A percentile compares a stretch with the other conserved stretches of the same genome.
Conservation (phyloP, 2,797 vertebrate species). For the Aythya fuligula region DNA sequence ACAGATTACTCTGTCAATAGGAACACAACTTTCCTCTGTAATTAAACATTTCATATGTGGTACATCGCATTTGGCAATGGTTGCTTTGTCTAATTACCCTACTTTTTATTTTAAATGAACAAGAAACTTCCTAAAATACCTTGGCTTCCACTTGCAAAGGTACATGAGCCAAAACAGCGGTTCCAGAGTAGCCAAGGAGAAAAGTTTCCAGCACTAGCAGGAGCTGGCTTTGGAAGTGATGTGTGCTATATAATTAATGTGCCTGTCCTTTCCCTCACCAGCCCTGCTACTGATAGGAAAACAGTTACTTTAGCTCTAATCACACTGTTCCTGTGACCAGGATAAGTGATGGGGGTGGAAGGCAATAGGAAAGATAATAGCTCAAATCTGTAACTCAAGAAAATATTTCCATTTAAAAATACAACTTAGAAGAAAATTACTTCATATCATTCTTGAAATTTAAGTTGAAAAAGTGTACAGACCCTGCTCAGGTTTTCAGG, state of each 20-base stretch:
- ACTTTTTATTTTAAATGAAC: slow-evolving; percentile 48
- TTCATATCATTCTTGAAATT: neutral
- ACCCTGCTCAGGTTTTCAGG: neutral
- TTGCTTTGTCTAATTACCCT: slow-evolving; percentile 8
- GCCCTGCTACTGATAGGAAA: slow-evolving; percentile 19
- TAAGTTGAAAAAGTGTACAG: neutral
- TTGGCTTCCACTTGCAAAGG: slow-evolving; percentile 19
- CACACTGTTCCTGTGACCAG: neutral
- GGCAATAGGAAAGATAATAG: slow-evolving; percentile 53
- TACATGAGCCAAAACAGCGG: slow-evolving; percentile 13
- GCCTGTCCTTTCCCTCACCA: slow-evolving; percentile 19
- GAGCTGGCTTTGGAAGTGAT: slow-evolving; percentile 27
- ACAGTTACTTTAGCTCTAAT: slow-evolving; percentile 49
- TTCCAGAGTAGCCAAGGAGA: neutral
- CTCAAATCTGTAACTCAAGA: slow-evolving; percentile 14
- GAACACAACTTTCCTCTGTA: slow-evolving; percentile 75
- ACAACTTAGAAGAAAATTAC: neutral
- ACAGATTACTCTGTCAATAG: slow-evolving; percentile 70
- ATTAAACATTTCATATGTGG: slow-evolving; percentile 69
- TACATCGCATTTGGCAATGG: neutral
- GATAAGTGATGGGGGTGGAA: slow-evolving; percentile 14
- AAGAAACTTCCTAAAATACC: slow-evolving; percentile 28
- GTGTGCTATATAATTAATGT: slow-evolving; percentile 2
- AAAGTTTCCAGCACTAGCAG: neutral
- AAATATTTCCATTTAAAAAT: slow-evolving; percentile 21